A percentile compares a stretch with the other conserved stretches of the same genome.
These are phyloP conservation scores for Atta colombica DNA, from an alignment of 1,140 invertebrate species.

Conservation along the genomic window DNA sequence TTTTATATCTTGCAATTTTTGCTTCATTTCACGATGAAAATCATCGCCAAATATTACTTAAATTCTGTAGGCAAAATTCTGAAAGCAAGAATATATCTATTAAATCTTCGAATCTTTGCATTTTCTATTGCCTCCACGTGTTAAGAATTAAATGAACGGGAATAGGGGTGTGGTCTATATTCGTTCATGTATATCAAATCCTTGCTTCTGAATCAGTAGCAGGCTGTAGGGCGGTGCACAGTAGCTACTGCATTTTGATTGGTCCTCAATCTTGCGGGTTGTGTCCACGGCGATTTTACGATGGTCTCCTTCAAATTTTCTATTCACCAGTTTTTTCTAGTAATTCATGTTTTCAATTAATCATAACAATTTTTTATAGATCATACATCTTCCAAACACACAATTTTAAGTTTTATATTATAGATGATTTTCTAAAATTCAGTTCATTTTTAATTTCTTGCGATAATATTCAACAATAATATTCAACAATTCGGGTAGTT, in stretches of 20 bases:
- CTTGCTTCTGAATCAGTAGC: conserved; percentile 83
- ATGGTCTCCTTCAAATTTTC: neutral
- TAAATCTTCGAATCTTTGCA: neutral
- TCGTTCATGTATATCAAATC: conserved; percentile 62
- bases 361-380: neutral
- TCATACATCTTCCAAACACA: neutral
- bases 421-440: neutral
- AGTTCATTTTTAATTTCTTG: neutral
- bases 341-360: neutral
- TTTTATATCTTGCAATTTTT: neutral
- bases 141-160: conserved; percentile 68
- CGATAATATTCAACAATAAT: neutral
- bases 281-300: conserved; percentile 3
- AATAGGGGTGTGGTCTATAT: conserved; percentile 82
- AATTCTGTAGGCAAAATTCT: neutral
- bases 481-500: neutral
- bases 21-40: neutral
- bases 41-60: neutral
- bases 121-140: neutral
- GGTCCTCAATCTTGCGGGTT: conserved; percentile 72
- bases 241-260: conserved; percentile 84
- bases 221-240: conserved; percentile 84
- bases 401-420: neutral
- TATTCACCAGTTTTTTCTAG: neutral
- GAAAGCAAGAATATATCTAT: neutral